phyloP scores from a whole-genome alignment of 2,113 vertebrate genomes.

The Cyphomyrus discorhynchus region DNA sequence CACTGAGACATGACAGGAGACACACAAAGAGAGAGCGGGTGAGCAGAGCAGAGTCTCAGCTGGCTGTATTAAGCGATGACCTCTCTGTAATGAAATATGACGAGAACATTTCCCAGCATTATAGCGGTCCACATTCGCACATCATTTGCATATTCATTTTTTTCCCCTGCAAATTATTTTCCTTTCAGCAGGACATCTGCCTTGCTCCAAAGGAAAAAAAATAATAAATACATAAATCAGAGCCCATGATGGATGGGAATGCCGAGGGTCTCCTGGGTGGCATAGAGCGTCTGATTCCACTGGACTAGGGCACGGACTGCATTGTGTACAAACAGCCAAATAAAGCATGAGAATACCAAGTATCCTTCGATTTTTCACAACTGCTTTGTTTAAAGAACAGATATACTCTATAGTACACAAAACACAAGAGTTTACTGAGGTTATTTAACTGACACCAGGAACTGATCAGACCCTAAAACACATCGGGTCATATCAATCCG shows the following conservation, averaged over 20 bases:
- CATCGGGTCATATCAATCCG: background rate
- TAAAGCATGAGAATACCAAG: background rate
- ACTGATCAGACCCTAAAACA: background rate
- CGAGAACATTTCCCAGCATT: constrained; percentile 85
- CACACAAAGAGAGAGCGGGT: background rate
- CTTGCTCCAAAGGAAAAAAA: constrained; percentile 49
- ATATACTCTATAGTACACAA: background rate
- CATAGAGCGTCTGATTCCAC: background rate
- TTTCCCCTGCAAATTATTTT: constrained; percentile 70
- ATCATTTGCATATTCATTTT: constrained; percentile 93
- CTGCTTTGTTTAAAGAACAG: background rate
- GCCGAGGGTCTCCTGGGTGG: background rate
- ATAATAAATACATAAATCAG: constrained; percentile 66
- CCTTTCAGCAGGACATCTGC: constrained; percentile 86
- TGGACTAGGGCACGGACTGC: background rate
- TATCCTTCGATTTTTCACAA: background rate
- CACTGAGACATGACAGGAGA: constrained; percentile 42
- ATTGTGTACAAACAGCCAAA: background rate
- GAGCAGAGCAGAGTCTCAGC: constrained; percentile 61
- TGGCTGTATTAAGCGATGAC: constrained; percentile 91
- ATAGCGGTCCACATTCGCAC: constrained; percentile 82
- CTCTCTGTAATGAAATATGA: constrained; percentile 81
- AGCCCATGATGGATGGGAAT: constrained; percentile 64
- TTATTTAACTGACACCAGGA: background rate
- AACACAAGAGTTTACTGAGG: background rate